A percentile compares a stretch with the other conserved stretches of the same genome.
These are phyloP conservation scores for Silurus aristotelis DNA, from an alignment of 2,797 vertebrate genomes.

Conservation along the genomic window DNA sequence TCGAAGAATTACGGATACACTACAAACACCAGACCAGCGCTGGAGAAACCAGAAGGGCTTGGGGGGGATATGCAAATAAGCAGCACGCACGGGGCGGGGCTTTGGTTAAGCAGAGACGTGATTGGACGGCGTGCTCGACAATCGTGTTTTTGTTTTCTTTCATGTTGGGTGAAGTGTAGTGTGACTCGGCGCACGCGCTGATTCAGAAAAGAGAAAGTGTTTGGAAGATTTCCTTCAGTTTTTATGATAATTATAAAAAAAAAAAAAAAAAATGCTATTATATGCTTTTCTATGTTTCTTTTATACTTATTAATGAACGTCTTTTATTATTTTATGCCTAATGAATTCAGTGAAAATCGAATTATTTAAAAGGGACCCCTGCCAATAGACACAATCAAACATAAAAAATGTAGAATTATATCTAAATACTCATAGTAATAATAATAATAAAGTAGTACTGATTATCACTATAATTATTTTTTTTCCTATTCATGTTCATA, in stretches of 20 bases:
- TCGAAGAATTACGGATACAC: neutral
- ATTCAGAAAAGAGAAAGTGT: too few relatives aligned
- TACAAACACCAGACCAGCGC: neutral
- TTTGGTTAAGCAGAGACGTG: conserved; percentile 41
- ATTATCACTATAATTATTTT: too few relatives aligned
- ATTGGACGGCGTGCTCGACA: conserved; percentile 42
- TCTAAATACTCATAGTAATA: too few relatives aligned
- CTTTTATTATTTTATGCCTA: too few relatives aligned
- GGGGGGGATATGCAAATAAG: neutral
- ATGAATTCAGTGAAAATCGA: too few relatives aligned
- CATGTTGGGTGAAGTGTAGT: neutral
- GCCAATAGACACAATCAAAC: too few relatives aligned
- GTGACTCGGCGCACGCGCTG: neutral
- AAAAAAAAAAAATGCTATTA: neutral
- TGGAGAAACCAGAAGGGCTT: neutral
- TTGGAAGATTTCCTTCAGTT: neutral
- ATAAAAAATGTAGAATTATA: too few relatives aligned
- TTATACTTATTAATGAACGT: too few relatives aligned
- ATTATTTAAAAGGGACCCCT: too few relatives aligned
- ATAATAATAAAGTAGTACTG: too few relatives aligned
- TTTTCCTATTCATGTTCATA: neutral
- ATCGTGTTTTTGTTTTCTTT: conserved; percentile 28
- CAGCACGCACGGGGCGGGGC: neutral
- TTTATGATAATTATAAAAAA: neutral
- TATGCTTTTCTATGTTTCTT: too few relatives aligned